phyloP scores from a whole-genome alignment of 2,797 vertebrate species.

The Yasuhikotakia modesta region DNA sequence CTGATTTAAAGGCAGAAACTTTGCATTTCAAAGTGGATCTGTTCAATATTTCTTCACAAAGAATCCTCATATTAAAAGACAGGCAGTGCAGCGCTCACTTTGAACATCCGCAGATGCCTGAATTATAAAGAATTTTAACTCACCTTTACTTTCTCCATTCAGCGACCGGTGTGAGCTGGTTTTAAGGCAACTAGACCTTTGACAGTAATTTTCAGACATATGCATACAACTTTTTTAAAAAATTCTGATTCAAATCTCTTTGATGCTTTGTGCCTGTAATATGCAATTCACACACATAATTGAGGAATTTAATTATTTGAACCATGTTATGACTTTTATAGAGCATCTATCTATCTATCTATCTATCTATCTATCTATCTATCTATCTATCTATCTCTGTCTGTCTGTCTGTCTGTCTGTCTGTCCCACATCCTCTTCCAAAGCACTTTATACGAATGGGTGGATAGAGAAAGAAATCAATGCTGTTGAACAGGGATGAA shows the following conservation, averaged over 20 bases:
- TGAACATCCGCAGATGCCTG: slow-evolving; percentile 20
- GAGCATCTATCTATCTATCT: slow-evolving; percentile 23
- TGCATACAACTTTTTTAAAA: neutral
- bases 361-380: neutral
- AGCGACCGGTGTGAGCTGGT: neutral
- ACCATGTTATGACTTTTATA: too few species aligned
- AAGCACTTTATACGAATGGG: too few species aligned
- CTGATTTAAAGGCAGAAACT: slow-evolving; percentile 16
- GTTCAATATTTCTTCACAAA: slow-evolving; percentile 42
- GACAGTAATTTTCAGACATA: neutral
- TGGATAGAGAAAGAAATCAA: slow-evolving; percentile 70
- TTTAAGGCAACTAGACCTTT: neutral
- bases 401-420: too few species aligned
- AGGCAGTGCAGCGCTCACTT: slow-evolving; percentile 21
- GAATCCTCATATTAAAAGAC: slow-evolving; percentile 11
- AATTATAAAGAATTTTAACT: slow-evolving; percentile 20
- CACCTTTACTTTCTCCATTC: slow-evolving; percentile 13
- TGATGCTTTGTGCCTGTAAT: neutral
- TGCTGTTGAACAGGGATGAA: slow-evolving; percentile 73
- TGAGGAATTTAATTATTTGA: too few species aligned
- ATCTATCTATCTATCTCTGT: too few species aligned
- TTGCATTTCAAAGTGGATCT: slow-evolving; percentile 33
- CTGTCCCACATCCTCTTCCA: too few species aligned
- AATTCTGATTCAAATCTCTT: too few species aligned
- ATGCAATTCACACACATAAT: neutral